Evolutionary conservation across 2,113 vertebrate species (phyloP).

Genomic region (Platysternon megacephalum): DNA sequence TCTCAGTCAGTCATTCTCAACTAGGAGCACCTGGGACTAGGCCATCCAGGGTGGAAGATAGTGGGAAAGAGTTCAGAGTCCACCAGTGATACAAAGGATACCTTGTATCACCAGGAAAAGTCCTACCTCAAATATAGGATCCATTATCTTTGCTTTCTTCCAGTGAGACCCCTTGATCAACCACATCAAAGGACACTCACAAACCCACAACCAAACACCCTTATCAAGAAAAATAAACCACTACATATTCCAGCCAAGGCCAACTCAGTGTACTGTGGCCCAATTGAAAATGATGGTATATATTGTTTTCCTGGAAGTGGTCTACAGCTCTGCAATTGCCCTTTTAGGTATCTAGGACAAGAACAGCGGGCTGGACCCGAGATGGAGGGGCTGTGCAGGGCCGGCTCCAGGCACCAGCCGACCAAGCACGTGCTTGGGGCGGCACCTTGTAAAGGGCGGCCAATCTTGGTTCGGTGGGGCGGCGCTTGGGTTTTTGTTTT

Average conservation of each 20-base stretch:
- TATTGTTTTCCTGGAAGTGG: background rate
- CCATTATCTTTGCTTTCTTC: background rate
- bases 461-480: too few species aligned
- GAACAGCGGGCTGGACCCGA: background rate
- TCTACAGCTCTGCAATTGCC: background rate
- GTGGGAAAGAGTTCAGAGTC: background rate
- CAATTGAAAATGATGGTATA: accelerated
- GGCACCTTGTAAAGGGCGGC: too few species aligned
- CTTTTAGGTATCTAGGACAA: accelerated
- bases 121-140: accelerated
- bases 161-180: background rate
- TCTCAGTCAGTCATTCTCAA: background rate
- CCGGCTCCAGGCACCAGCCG: too few species aligned
- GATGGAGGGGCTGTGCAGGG: too few species aligned
- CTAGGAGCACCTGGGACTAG: background rate
- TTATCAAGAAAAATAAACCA: accelerated
- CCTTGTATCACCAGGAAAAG: background rate
- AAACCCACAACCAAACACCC: background rate
- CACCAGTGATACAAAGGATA: background rate
- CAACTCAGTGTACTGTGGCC: background rate
- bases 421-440: too few species aligned
- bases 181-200: background rate
- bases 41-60: background rate
- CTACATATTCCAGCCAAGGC: background rate
- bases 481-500: too few species aligned